phyloP scores from a whole-genome alignment of 1,140 invertebrate species.

The Druon quercuslanigerum region DNA sequence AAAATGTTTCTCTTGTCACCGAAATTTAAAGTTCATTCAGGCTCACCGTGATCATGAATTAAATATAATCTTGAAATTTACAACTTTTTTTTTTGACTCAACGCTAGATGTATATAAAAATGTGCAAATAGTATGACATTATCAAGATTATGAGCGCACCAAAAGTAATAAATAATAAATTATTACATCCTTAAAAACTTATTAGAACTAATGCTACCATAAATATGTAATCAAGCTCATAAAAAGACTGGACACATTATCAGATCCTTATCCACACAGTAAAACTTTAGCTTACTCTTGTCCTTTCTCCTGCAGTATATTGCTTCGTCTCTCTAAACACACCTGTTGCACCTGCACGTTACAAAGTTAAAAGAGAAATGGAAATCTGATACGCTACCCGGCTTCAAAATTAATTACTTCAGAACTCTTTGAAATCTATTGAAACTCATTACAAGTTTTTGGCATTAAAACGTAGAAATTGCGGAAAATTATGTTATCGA shows the following conservation, averaged over 20 bases:
- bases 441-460: not conserved
- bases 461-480: not conserved
- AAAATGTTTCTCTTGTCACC: no score
- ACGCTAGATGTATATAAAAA: constrained; percentile 1
- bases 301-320: constrained; percentile 3
- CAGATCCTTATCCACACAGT: constrained; percentile 9
- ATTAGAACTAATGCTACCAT: constrained; percentile 25
- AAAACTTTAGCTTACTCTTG: constrained; percentile 1
- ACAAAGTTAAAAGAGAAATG: constrained; percentile 18
- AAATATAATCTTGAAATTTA: constrained; percentile 22
- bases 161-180: constrained; percentile 7
- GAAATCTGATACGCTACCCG: not conserved
- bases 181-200: constrained; percentile 31
- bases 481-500: not conserved
- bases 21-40: no score
- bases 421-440: constrained; percentile 9
- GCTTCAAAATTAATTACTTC: constrained; percentile 16
- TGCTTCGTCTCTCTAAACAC: not conserved
- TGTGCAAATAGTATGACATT: not conserved
- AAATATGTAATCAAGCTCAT: constrained; percentile 13
- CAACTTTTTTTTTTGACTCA: not conserved
- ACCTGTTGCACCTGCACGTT: constrained; percentile 30
- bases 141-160: constrained; percentile 5
- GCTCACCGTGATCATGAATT: no score
- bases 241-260: constrained; percentile 23